These are phyloP conservation scores for Drosophila parabipectinata DNA, from an alignment of 1,140 invertebrate species.

Conservation along the genomic window DNA sequence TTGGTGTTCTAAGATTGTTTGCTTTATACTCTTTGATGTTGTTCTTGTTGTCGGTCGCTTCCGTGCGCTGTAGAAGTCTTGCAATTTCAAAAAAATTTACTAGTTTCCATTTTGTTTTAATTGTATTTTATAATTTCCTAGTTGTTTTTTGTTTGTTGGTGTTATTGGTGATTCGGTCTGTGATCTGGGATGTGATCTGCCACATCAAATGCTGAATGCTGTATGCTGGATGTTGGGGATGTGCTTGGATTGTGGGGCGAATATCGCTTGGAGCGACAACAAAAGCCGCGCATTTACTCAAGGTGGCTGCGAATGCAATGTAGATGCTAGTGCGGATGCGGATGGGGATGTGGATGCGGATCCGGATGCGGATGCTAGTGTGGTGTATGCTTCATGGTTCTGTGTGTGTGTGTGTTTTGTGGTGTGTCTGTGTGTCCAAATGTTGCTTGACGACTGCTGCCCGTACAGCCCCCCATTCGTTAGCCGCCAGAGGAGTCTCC, in stretches of 20 bases:
- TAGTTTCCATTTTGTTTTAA: conserved; percentile 68
- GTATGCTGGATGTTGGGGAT: conserved; percentile 9
- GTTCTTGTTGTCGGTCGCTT: conserved; percentile 40
- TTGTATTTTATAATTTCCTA: conserved; percentile 79
- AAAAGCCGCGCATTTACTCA: conserved; percentile 47
- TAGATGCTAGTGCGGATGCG: conserved; percentile 18
- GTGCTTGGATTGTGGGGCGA: conserved; percentile 15
- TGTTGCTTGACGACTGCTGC: conserved; percentile 43
- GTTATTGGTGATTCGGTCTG: conserved; percentile 53
- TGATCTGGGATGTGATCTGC: conserved; percentile 1
- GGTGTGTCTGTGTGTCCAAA: conserved; percentile 34
- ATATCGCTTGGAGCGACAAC: conserved; percentile 41
- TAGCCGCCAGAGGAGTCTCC: conserved; percentile 25
- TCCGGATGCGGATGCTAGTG: conserved; percentile 14
- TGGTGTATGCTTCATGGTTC: conserved; percentile 23
- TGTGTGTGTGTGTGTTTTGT: conserved; percentile 11
- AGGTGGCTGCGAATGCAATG: conserved; percentile 38
- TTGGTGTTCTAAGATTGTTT: conserved; percentile 42
- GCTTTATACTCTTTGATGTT: conserved; percentile 7
- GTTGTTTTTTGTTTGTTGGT: conserved; percentile 55
- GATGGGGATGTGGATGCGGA: conserved; percentile 21
- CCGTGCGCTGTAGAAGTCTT: conserved; percentile 63
- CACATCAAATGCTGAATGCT: conserved; percentile 14
- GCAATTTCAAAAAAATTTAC: conserved; percentile 69
- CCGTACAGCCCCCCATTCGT: conserved; percentile 37